Percentiles rank a stretch among this genome's conserved stretches.
phyloP scores from a whole-genome alignment of 2,113 vertebrate genomes.

The Centropristis striata region DNA sequence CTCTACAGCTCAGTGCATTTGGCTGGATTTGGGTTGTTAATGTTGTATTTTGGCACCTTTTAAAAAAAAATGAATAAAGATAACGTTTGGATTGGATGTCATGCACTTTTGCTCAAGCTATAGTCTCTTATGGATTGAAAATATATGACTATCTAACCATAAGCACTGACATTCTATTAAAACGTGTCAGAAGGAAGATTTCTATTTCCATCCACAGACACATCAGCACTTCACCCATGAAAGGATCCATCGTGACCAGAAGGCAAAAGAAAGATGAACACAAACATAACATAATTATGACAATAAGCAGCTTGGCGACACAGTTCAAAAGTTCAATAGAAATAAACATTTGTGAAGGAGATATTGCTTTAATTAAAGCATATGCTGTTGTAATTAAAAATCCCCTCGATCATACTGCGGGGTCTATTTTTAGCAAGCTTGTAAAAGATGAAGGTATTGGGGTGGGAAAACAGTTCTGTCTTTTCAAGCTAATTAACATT shows the following conservation, averaged over 20 bases:
- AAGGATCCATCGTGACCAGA: constrained; percentile 35
- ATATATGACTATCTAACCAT: not conserved
- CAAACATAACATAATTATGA: constrained; percentile 36
- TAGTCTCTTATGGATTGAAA: not conserved
- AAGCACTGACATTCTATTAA: not conserved
- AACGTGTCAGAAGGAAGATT: constrained; percentile 4
- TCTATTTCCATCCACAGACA: constrained; percentile 11
- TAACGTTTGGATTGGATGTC: not conserved
- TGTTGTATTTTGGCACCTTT: not conserved
- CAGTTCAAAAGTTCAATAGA: constrained; percentile 51
- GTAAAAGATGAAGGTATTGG: constrained; percentile 31
- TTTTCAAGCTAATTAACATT: constrained; percentile 66
- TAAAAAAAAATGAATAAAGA: constrained; percentile 1
- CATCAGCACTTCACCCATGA: constrained; percentile 27
- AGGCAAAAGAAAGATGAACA: constrained; percentile 7
- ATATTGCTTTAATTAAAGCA: constrained; percentile 50
- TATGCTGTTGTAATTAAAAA: constrained; percentile 54
- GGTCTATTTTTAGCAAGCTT: constrained; percentile 54
- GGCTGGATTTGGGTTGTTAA: constrained; percentile 15
- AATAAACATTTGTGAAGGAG: constrained; percentile 48
- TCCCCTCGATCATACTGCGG: constrained; percentile 18
- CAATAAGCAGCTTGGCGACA: constrained; percentile 9
- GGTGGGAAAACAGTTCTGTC: constrained; percentile 34
- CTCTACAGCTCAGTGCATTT: constrained; percentile 39
- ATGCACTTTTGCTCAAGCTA: constrained; percentile 6